These are phyloP conservation scores for Drosophila takahashii DNA, from an alignment of 1,140 invertebrate genomes.

Conservation along the genomic window DNA sequence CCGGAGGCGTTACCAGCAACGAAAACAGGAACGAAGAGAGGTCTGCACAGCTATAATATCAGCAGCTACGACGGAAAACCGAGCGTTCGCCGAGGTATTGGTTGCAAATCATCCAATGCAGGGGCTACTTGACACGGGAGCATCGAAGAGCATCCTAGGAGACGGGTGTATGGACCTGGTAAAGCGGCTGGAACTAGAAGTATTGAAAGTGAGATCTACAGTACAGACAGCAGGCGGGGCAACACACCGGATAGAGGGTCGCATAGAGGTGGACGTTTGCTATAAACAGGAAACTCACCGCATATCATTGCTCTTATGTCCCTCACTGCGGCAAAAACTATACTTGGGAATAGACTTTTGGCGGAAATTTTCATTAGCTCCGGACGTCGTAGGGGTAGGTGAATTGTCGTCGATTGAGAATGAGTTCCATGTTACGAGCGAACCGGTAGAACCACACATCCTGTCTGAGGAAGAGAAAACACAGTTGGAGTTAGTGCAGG, in stretches of 20 bases:
- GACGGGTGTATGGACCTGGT: not conserved
- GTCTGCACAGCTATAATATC: not conserved
- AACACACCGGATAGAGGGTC: not conserved
- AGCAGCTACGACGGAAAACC: constrained; percentile 1
- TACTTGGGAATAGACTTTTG: too few species aligned
- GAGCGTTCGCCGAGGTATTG: not conserved
- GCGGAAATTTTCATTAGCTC: too few species aligned
- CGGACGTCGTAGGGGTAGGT: too few species aligned
- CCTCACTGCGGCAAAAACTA: too few species aligned
- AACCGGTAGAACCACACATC: too few species aligned
- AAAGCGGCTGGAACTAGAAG: not conserved
- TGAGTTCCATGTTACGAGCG: too few species aligned
- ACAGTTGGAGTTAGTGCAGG: too few species aligned
- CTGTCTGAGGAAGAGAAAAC: too few species aligned
- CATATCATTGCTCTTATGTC: too few species aligned
- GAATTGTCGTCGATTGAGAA: too few species aligned
- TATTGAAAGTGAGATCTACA: not conserved
- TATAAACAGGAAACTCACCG: too few species aligned
- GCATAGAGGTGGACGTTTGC: too few species aligned
- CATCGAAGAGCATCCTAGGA: not conserved
- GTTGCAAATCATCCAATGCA: not conserved
- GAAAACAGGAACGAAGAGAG: not conserved
- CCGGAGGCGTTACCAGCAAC: not conserved
- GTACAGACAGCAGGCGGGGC: not conserved
- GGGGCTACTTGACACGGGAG: not conserved